Evolutionary conservation across 2,888 invertebrate species (phyloP).

Genomic region (Chloroclystis v-ata): DNA sequence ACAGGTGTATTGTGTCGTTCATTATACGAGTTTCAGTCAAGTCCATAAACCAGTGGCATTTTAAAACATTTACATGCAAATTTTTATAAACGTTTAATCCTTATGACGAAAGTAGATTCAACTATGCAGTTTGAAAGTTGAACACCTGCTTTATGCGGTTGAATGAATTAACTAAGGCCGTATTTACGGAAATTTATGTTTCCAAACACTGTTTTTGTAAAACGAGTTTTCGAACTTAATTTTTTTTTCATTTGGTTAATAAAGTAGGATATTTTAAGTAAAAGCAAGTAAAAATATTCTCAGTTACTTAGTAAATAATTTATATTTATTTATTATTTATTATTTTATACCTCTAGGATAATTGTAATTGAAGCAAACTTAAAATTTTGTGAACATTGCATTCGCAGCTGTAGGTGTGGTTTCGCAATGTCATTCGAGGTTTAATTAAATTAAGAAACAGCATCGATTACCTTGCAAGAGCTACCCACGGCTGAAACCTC

Average conservation of each 20-base stretch:
- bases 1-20: constrained; percentile 25
- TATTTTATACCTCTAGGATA: too few species aligned
- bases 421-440: background rate
- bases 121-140: constrained; percentile 31
- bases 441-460: constrained; percentile 2
- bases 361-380: too few species aligned
- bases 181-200: background rate
- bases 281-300: too few species aligned
- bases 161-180: constrained; percentile 4
- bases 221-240: too few species aligned
- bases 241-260: too few species aligned
- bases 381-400: background rate
- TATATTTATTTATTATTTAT: too few species aligned
- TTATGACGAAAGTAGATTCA: constrained; percentile 30
- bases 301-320: too few species aligned
- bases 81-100: constrained; percentile 30
- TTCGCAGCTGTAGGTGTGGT: background rate
- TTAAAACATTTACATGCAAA: background rate
- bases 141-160: constrained; percentile 29
- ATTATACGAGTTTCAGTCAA: constrained; percentile 23
- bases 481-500: background rate
- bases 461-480: constrained; percentile 3
- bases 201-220: background rate
- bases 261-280: too few species aligned
- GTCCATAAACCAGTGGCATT: constrained; percentile 2